phyloP scores from a whole-genome alignment of 2,888 invertebrate species.

The Adineta ricciae region DNA sequence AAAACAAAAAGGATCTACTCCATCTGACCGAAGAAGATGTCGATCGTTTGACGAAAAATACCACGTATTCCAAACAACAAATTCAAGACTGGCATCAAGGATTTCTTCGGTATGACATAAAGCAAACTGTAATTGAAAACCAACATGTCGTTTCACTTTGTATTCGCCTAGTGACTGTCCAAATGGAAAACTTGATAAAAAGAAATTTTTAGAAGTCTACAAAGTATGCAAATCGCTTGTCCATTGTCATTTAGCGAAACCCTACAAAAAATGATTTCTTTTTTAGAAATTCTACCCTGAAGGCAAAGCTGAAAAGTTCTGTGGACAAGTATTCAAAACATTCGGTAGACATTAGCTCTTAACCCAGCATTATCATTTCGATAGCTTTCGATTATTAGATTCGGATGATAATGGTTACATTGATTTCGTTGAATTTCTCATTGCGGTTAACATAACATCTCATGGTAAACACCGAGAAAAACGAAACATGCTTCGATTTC shows the following conservation, averaged over 20 bases:
- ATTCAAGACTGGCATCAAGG: slow-evolving; percentile 15
- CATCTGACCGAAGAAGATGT: background rate
- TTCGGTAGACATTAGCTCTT: slow-evolving; percentile 21
- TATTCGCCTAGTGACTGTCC: slow-evolving; percentile 28
- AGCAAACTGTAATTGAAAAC: background rate
- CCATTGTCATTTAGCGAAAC: too few species aligned
- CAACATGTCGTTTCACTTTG: background rate
- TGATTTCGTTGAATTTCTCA: slow-evolving; percentile 24
- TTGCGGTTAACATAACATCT: slow-evolving; percentile 23
- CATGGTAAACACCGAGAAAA: background rate
- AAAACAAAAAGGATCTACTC: background rate
- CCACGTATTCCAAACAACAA: background rate
- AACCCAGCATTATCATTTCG: background rate
- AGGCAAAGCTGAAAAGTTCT: slow-evolving; percentile 31
- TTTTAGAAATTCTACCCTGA: slow-evolving; percentile 26
- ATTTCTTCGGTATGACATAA: background rate
- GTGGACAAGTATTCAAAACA: slow-evolving; percentile 30
- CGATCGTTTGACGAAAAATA: background rate
- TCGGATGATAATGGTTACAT: background rate
- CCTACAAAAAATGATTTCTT: background rate
- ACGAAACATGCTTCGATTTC: too few species aligned
- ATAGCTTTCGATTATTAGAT: background rate
- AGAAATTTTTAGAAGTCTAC: slow-evolving; percentile 4
- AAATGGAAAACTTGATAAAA: slow-evolving; percentile 31
- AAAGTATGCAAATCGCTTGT: background rate